phyloP scores from a whole-genome alignment of 2,888 invertebrate genomes.

The Erebia palarica region DNA sequence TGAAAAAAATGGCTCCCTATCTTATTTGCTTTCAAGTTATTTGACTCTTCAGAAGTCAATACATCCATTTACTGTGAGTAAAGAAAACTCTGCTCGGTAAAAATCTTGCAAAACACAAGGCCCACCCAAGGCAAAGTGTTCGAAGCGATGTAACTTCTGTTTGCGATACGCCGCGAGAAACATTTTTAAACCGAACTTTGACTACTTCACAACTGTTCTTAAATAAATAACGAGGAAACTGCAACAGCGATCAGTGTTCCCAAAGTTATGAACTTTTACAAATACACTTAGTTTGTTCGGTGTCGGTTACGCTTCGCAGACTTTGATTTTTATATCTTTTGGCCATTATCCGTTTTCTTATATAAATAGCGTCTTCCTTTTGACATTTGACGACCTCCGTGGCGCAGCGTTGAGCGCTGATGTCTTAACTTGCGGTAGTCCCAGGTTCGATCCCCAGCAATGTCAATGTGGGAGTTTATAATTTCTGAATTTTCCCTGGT shows the following conservation, averaged over 20 bases:
- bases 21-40: too few species aligned
- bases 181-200: conserved; percentile 32
- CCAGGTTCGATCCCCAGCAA: too few species aligned
- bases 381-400: neutral
- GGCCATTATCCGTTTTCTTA: conserved; percentile 8
- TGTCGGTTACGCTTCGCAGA: conserved; percentile 30
- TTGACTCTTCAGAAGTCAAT: neutral
- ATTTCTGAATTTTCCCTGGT: too few species aligned
- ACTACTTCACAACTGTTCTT: conserved; percentile 30
- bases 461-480: too few species aligned
- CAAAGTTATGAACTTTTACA: conserved; percentile 42
- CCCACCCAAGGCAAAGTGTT: conserved; percentile 16
- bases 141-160: conserved; percentile 20
- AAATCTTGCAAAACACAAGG: conserved; percentile 11
- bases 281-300: conserved; percentile 39
- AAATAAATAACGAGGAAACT: conserved; percentile 41
- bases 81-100: conserved; percentile 5
- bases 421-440: too few species aligned
- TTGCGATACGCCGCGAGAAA: conserved; percentile 21
- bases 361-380: conserved; percentile 7
- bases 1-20: too few species aligned
- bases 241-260: conserved; percentile 41
- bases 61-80: neutral
- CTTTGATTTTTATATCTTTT: conserved; percentile 30
- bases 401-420: too few species aligned